Evolutionary conservation across 2,888 invertebrate genomes (phyloP), one percentile per base, ranked within the genome.

Genomic region (Perithous albicinctus): DNA sequence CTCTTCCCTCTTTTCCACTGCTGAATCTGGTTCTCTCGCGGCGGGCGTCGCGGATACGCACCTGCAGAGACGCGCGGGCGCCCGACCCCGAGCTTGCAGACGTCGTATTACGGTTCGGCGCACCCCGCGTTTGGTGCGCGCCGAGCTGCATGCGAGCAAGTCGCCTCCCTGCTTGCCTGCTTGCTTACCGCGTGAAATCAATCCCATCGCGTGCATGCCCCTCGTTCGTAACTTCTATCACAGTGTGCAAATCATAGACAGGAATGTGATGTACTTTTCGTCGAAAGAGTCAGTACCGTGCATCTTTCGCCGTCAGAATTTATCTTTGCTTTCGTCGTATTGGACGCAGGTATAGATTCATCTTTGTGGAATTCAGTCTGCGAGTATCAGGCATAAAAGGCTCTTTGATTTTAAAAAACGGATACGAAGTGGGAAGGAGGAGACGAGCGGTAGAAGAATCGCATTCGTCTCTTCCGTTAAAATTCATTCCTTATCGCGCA

Each of bases 101-200:
- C 81, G 77, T 77, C 67, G 77, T 76, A 73, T 77, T 67, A 73
- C 73, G 80, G 77, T 61, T 80, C 80, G 77, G 20, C 72, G 80
- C 77, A 80, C 80, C 67, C 67, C 61, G 29, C 73, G 59, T 38
- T 80, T 61, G 61, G 67, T 46, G 66, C 18, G 73, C 61, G 70
- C 75, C 51, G 66, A 76, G 67, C 64, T 80, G 64, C 48, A 23
- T 67, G 63, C 59, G n/a, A 15, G 18, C 48, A 43, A 41, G 61
- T 43, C 48, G 64, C 29, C 35, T 5, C n/a, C 51, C 41, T 43
- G 38, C 59, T 63, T 64, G 69, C 43, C 41, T 84, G 75, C 82
- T 82, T 82, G 70, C 78, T 69, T 75, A 73, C 73, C 80, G 77
- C 76, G 64, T 81, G 61, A 84, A 84, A 85, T 82, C 84, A 79